Percentiles rank a stretch among this genome's conserved stretches.
phyloP scores from a whole-genome alignment of 1,140 invertebrate species.

The Drosophila nikananu region DNA sequence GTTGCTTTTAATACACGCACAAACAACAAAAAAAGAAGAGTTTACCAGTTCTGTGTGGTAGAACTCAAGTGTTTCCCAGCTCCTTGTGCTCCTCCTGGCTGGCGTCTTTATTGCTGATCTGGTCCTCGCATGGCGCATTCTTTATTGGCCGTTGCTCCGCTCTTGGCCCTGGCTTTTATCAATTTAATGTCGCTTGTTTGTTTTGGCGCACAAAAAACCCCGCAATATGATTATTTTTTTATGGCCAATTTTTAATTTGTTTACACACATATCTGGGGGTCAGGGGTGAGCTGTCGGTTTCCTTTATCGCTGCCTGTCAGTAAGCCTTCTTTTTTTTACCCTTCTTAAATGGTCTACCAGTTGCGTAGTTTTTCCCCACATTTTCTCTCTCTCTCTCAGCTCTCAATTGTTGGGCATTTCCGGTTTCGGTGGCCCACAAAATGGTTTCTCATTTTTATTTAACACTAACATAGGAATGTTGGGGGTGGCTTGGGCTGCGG shows the following conservation, averaged over 20 bases:
- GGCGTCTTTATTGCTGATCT: constrained; percentile 43
- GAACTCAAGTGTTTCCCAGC: constrained; percentile 40
- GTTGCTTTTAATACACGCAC: constrained; percentile 74
- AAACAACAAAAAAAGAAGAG: constrained; percentile 17
- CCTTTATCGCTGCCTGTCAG: constrained; percentile 62
- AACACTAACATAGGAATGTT: constrained; percentile 45
- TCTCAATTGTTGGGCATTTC: constrained; percentile 65
- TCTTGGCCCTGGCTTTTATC: constrained; percentile 43
- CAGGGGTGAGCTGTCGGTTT: neutral
- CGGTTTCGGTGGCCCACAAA: constrained; percentile 55
- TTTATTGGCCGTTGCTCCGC: constrained; percentile 27
- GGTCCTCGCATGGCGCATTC: constrained; percentile 45
- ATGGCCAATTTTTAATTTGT: constrained; percentile 81
- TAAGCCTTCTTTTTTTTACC: constrained; percentile 31
- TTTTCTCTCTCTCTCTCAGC: neutral
- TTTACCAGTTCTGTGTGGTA: constrained; percentile 31
- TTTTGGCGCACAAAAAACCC: constrained; percentile 50
- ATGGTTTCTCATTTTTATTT: constrained; percentile 69
- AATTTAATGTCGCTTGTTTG: constrained; percentile 69
- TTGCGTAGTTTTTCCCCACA: constrained; percentile 51
- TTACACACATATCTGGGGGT: constrained; percentile 60
- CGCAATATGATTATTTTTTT: constrained; percentile 82
- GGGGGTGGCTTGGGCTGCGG: constrained; percentile 1
- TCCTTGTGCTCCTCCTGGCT: constrained; percentile 23
- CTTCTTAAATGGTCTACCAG: constrained; percentile 69